Conservation (phyloP, 2,113 vertebrate species). For the Drymodes brunneopygia region DNA sequence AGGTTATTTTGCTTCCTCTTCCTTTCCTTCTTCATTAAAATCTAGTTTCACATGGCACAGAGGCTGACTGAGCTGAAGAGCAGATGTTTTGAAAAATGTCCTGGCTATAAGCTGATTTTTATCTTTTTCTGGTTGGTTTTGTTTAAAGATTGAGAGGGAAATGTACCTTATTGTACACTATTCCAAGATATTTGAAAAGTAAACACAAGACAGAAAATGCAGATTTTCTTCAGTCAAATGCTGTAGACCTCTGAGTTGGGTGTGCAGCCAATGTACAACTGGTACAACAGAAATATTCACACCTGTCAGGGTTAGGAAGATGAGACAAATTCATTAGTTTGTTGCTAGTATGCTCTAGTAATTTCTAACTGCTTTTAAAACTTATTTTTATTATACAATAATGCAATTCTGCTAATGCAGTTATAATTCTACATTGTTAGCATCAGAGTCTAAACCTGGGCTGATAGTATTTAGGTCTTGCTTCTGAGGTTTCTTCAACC, state of each 20-base stretch:
- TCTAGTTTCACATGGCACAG: slow-evolving; percentile 23
- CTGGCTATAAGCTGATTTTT: neutral
- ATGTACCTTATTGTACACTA: neutral
- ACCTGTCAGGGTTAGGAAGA: neutral
- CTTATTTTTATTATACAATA: neutral
- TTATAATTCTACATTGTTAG: neutral
- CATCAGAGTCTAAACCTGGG: neutral
- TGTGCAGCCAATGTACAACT: neutral
- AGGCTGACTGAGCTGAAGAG: neutral
- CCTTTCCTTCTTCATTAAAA: slow-evolving; percentile 42
- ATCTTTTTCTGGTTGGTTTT: neutral
- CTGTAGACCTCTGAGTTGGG: neutral
- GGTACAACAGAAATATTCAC: neutral
- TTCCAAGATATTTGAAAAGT: neutral
- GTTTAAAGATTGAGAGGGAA: neutral
- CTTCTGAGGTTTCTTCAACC: neutral
- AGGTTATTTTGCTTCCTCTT: slow-evolving; percentile 57
- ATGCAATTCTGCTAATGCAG: neutral
- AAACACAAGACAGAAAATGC: neutral
- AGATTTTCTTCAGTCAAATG: neutral
- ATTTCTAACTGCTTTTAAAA: neutral
- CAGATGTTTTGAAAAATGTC: slow-evolving; percentile 24
- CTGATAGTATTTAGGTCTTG: neutral
- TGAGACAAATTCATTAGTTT: neutral
- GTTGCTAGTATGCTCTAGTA: neutral